Conservation (phyloP, 2,797 vertebrate species). For the Sebastes nivosus region DNA sequence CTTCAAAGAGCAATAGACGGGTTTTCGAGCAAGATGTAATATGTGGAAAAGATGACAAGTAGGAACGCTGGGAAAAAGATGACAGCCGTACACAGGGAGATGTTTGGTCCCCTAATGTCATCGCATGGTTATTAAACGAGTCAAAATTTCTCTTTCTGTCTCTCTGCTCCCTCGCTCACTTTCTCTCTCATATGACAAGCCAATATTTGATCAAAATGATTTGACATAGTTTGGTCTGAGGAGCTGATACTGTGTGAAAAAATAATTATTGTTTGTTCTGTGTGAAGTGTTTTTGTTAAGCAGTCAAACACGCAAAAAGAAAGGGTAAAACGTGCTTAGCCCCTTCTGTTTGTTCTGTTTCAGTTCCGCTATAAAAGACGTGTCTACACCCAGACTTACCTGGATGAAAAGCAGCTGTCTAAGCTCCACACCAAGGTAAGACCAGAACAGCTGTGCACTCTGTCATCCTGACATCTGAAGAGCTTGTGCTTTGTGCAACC, state of each 20-base stretch:
- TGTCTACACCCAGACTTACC: slow-evolving; percentile 92
- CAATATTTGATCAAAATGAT: not conserved
- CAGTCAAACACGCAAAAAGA: not conserved
- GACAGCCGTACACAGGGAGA: not conserved
- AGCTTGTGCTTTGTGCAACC: slow-evolving; percentile 1
- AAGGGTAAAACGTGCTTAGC: not conserved
- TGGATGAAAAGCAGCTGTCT: slow-evolving; percentile 96
- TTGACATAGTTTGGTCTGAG: not conserved
- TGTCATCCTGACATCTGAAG: not conserved
- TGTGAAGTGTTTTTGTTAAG: not conserved
- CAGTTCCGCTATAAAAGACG: slow-evolving; percentile 98
- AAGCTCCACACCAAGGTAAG: slow-evolving; percentile 98
- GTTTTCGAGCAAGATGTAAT: slow-evolving; percentile 16
- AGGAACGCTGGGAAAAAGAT: slow-evolving; percentile 1
- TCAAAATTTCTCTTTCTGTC: not conserved
- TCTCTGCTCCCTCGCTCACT: not conserved
- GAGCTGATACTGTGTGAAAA: not conserved
- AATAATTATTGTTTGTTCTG: not conserved
- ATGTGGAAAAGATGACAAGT: slow-evolving; percentile 3
- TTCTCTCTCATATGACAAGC: not conserved
- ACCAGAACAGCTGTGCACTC: not conserved
- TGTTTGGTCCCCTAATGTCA: not conserved
- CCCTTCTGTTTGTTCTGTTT: slow-evolving; percentile 49
- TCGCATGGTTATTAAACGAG: slow-evolving; percentile 18
- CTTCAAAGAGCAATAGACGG: not conserved